These are phyloP conservation scores for Oryzias javanicus DNA, from an alignment of 2,113 vertebrate species.

Conservation along the genomic window DNA sequence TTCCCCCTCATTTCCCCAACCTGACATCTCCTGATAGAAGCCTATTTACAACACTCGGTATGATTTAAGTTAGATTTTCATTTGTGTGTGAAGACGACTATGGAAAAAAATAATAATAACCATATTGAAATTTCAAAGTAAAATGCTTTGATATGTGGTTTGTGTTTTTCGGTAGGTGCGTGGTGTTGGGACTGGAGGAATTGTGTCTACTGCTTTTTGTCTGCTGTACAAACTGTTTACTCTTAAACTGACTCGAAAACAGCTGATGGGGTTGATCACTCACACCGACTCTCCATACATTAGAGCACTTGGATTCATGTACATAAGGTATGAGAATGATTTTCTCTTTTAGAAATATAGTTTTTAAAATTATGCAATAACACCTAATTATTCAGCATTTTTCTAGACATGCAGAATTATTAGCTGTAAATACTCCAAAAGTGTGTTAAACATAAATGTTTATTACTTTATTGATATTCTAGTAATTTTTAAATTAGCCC, in stretches of 20 bases:
- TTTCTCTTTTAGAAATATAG: no score
- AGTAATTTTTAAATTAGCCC: no score
- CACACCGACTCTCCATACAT: conserved; percentile 98
- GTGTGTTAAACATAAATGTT: no score
- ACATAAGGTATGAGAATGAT: conserved; percentile 85
- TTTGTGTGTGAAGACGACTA: no score
- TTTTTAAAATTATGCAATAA: no score
- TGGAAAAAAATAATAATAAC: no score
- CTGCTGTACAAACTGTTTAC: conserved; percentile 98
- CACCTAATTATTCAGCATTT: no score
- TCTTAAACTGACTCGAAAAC: conserved; percentile 96
- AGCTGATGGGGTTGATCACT: conserved; percentile 98
- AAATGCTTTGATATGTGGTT: no score
- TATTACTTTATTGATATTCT: no score
- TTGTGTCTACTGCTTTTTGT: conserved; percentile 97
- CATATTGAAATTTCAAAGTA: no score
- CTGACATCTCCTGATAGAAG: background rate
- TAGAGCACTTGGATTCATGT: conserved; percentile 99
- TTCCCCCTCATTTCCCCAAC: conserved; percentile 45
- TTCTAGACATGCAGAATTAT: no score
- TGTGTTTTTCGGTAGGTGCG: conserved; percentile 81
- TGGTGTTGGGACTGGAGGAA: conserved; percentile 97
- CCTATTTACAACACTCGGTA: background rate
- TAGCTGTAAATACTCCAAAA: no score
- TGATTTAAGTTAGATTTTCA: background rate